phyloP scores from a whole-genome alignment of 2,113 vertebrate genomes.

The Pionites leucogaster region DNA sequence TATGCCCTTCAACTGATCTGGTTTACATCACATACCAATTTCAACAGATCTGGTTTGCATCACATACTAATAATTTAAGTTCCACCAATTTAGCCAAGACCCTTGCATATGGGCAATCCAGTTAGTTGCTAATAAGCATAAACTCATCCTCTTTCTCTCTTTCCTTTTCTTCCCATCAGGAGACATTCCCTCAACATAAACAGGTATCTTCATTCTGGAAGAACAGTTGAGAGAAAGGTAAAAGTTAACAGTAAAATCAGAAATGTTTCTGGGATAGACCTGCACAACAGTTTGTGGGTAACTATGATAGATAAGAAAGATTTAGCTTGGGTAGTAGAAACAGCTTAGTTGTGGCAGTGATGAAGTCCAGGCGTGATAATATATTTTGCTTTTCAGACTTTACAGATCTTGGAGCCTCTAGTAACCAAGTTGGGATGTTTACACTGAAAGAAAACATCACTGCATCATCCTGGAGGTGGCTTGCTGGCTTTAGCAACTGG shows the following conservation, averaged over 20 bases:
- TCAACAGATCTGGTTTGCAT: neutral
- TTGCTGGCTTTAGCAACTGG: neutral
- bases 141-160: neutral
- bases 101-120: neutral
- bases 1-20: neutral
- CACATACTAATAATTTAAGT: neutral
- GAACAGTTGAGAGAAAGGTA: neutral
- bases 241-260: neutral
- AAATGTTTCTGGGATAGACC: neutral
- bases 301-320: neutral
- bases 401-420: neutral
- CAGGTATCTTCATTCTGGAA: neutral
- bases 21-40: neutral
- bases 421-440: neutral
- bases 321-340: neutral
- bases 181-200: neutral
- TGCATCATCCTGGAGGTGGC: neutral
- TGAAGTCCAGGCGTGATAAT: neutral
- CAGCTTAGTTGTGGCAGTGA: neutral
- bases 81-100: neutral
- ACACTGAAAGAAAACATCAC: neutral
- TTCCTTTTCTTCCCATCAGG: neutral
- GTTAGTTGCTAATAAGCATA: neutral
- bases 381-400: neutral
- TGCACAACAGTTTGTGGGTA: neutral